phyloP scores from a whole-genome alignment of 2,113 vertebrate genomes.

The Promerops cafer region DNA sequence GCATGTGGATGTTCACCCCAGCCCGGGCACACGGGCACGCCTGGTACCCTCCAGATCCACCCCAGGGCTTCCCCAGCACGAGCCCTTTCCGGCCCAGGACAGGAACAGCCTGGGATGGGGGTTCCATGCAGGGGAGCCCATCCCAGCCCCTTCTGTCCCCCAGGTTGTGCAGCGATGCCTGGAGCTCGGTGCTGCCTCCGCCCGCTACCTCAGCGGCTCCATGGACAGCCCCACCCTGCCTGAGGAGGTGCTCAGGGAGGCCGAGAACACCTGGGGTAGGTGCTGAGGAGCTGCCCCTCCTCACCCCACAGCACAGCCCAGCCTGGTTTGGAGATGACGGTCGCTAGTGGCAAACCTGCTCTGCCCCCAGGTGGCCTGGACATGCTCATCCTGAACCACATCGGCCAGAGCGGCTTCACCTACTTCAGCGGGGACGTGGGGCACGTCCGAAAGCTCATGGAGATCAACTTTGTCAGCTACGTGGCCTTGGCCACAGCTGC shows the following conservation, averaged over 20 bases:
- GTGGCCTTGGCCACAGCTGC: constrained; percentile 56
- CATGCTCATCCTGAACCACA: constrained; percentile 78
- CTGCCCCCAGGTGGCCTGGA: constrained; percentile 70
- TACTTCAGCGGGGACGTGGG: constrained; percentile 29
- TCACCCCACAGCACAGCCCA: fast-evolving
- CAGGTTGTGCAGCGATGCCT: constrained; percentile 61
- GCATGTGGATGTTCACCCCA: fast-evolving
- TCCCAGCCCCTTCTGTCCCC: fast-evolving
- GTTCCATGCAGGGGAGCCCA: fast-evolving
- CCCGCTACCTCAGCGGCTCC: constrained; percentile 58
- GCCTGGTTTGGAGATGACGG: fast-evolving
- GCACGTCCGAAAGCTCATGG: constrained; percentile 8
- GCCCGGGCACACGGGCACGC: fast-evolving
- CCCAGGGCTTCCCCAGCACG: fast-evolving
- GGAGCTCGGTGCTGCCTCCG: constrained; percentile 65
- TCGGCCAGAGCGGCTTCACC: neutral
- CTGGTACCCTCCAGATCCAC: neutral
- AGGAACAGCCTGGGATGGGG: neutral
- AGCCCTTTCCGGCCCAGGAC: neutral
- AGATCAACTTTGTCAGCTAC: constrained; percentile 74
- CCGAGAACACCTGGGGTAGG: constrained; percentile 68
- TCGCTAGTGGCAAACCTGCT: neutral
- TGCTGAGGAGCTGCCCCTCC: neutral
- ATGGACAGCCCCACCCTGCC: constrained; percentile 66
- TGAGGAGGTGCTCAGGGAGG: constrained; percentile 52